Evolutionary conservation across 2,113 vertebrate species (phyloP), one percentile per base, ranked within the genome.

Genomic region (Dipodomys spectabilis): DNA sequence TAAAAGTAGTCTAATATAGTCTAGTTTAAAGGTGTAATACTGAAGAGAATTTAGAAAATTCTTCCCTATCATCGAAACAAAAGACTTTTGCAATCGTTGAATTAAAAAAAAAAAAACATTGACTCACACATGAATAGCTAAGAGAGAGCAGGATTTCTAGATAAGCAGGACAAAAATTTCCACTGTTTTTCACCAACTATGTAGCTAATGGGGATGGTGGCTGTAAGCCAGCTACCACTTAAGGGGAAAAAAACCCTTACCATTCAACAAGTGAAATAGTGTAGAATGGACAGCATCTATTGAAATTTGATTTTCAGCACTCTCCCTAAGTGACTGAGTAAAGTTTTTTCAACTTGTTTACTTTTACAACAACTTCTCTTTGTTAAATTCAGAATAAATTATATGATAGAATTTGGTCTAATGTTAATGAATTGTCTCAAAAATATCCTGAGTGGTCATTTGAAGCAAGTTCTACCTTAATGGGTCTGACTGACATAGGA

Each of bases 141-240:
- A 79, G 74, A 68, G 94, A 97, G 74, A 94, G 83, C 71, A 92
- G 90, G 80, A 93, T 97, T 97, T 97, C 95, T 93, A 96, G 96
- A 97, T 97, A 97, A 97, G 96, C 90, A 93, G 83, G 68, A 96
- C 92, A 97, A 94, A 96, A 95, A 93, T 95, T 95, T 95, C 94
- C 96, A 97, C 95, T 96, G 90, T 95, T 97, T 97, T 95, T 96
- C 93, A 97, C 94, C 95, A 97, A 95, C 96, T 96, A 87, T 97
- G 97, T 94, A 92, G 96, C 96, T 97, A 97, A 97, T 97, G 97
- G 97, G 96, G 88, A 90, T 84, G 90, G 68, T 97, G 97, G 97
- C 97, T 91, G 94, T 92, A 94, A 69, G 97, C 97, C 97, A 97
- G 91, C 94, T 94, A 95, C 96, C 96, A 97, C 97, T 97, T 97